Percentiles rank a stretch among this genome's conserved stretches.
Conservation (phyloP, 2,888 invertebrate species). For the Ceratothoa steindachneri region DNA sequence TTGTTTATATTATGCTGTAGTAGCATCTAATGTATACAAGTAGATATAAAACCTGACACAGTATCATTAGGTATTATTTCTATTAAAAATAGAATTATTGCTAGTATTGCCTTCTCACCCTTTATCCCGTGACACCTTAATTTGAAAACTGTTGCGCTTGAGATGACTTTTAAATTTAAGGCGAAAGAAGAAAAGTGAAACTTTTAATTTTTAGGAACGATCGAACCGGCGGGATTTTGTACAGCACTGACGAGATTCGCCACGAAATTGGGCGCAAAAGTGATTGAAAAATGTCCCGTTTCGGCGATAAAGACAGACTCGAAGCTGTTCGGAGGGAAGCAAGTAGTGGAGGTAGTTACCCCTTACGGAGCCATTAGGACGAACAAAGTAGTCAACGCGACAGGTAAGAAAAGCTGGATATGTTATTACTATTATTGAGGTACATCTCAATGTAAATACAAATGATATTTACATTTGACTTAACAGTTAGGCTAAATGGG, state of each 20-base stretch:
- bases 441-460: not conserved
- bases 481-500: no score
- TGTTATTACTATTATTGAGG: not conserved
- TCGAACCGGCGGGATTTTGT: conserved; percentile 79
- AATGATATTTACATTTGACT: no score
- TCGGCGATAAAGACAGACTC: conserved; percentile 64
- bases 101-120: no score
- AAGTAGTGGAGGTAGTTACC: conserved; percentile 72
- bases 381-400: conserved; percentile 71
- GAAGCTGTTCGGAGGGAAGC: conserved; percentile 59
- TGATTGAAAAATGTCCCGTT: conserved; percentile 72
- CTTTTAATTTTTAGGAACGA: conserved; percentile 56
- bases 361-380: conserved; percentile 70
- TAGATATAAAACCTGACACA: no score
- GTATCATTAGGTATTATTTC: no score
- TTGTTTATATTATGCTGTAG: no score
- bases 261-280: conserved; percentile 66
- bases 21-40: no score
- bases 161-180: no score
- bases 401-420: conserved; percentile 53
- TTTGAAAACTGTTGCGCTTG: no score
- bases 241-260: conserved; percentile 70
- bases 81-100: no score
- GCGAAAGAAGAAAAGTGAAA: no score
- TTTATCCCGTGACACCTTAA: no score